Evolutionary conservation across 2,113 vertebrate genomes (phyloP), one percentile per base, ranked within the genome.

Genomic region (Actinemys pallida): DNA sequence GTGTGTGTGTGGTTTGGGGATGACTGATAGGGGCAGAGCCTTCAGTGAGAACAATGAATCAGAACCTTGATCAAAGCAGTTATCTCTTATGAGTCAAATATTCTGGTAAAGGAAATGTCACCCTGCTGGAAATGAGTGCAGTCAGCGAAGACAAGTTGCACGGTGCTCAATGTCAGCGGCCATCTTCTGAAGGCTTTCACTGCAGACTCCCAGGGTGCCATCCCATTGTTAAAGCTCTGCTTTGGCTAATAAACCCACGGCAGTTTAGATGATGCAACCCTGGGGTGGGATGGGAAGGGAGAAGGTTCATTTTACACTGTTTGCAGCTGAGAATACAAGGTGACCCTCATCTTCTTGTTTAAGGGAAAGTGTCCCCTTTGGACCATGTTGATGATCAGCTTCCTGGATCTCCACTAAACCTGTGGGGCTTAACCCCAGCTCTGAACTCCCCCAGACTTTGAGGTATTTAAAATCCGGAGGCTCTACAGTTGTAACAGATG

Each of bases 181-280:
- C 24, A 6, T 76, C 24, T 76, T 76, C 12, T 14, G 42, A 27
- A 27, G 11, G 25, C 25, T 78, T 78, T 25, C 22, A 14, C 42
- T 27, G 39, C 39, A 45, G 42, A 13, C 42, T 24, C 39, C 20
- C 9, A 45, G 6, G n/a, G 27, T 31, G 25, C 88, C 79, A 56
- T 52, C 49, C 54, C 9, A 2, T 2, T 4, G 0, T 1, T 1
- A 19, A 9, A 22, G 86, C 20, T 54, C 49, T 31, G 79, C 82
- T 94, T 84, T 76, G 7, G 7, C 31, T 59, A 8, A 17, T 45
- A 9, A 6, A 2, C 57, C 76, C 78, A 2, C 0, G 0, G 53
- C 47, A 53, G 1, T 47, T 42, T 8, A 65, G 56, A 79, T 91
- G 92, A 83, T 19, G 62, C 89, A 91, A 1, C 72, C 0, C 22